These are phyloP conservation scores for Megaustenia siamemsis DNA, from an alignment of 2,888 invertebrate species.

Conservation along the genomic window DNA sequence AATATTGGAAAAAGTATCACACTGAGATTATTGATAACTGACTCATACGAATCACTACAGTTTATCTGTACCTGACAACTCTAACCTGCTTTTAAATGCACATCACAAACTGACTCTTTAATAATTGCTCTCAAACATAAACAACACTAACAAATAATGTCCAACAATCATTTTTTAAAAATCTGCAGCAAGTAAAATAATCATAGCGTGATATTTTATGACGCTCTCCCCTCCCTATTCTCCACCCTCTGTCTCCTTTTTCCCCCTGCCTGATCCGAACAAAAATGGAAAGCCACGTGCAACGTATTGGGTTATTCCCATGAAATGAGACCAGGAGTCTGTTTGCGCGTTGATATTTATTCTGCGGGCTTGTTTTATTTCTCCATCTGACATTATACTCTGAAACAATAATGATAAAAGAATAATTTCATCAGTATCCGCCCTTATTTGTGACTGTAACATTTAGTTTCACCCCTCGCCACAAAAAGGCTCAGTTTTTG, in stretches of 20 bases:
- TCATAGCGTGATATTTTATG: too few species aligned
- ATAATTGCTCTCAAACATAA: too few species aligned
- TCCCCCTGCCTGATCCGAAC: background rate
- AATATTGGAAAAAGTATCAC: too few species aligned
- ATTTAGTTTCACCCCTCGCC: background rate
- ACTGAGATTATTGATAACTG: too few species aligned
- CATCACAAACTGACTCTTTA: too few species aligned
- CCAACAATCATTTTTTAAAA: too few species aligned
- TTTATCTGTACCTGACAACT: too few species aligned
- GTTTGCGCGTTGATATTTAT: conserved; percentile 27
- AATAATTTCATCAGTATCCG: conserved; percentile 21
- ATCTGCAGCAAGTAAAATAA: too few species aligned
- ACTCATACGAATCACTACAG: too few species aligned
- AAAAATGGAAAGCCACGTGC: background rate
- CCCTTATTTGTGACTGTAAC: conserved; percentile 27
- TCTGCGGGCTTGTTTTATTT: conserved; percentile 34
- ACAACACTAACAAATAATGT: too few species aligned
- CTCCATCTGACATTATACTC: background rate
- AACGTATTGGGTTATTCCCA: conserved; percentile 1
- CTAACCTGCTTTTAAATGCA: too few species aligned
- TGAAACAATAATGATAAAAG: conserved; percentile 40
- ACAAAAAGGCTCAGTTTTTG: background rate
- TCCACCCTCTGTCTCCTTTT: background rate
- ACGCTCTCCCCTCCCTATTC: too few species aligned
- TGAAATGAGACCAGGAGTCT: background rate